Evolutionary conservation across 2,113 vertebrate genomes (phyloP), one percentile per base, ranked within the genome.

Genomic region (Amphiprion ocellaris): DNA sequence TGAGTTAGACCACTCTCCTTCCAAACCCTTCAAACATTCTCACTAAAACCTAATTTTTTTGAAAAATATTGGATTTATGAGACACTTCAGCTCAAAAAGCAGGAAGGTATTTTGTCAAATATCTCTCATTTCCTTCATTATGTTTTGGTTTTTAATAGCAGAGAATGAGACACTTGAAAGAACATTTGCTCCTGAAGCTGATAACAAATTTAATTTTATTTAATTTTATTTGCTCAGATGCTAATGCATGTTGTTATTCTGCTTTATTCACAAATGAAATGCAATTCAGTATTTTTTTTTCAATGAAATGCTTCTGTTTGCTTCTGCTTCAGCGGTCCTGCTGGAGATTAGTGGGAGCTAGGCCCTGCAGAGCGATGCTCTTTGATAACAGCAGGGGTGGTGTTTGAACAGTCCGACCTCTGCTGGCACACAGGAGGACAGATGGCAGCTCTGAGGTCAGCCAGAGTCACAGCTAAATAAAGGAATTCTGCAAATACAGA

Each of bases 381-480:
- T 79, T 63, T 85, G 88, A 84, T 72, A 53, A 49, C 80, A 82
- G 83, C 65, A 24, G 67, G 69, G 53, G 10, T 49, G 2, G 58
- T 65, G 72, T 75, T 72, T 2, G 39, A 67, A 63, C 81, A 58
- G 68, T 23, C 26, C 14, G 58, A 65, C 80, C 77, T 81, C 88
- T 76, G 2, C 67, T 46, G 70, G 80, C 74, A 85, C 44, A 19
- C 77, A 66, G 61, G 49, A 14, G 78, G 66, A 85, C 89, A 91
- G 85, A 91, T 91, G 87, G 89, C 14, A 74, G 56, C 66, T 71
- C 65, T 2, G 58, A 24, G 81, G 61, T 81, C 83, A 86, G 14
- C n/a, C 39, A 53, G 24, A 68, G 61, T 78, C 83, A 9, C 8
- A 12, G 33, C 63, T 83, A 77, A 77, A 85, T 81, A 58, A 77